phyloP scores from a whole-genome alignment of 2,888 invertebrate genomes.

The Invenusta paracnida region DNA sequence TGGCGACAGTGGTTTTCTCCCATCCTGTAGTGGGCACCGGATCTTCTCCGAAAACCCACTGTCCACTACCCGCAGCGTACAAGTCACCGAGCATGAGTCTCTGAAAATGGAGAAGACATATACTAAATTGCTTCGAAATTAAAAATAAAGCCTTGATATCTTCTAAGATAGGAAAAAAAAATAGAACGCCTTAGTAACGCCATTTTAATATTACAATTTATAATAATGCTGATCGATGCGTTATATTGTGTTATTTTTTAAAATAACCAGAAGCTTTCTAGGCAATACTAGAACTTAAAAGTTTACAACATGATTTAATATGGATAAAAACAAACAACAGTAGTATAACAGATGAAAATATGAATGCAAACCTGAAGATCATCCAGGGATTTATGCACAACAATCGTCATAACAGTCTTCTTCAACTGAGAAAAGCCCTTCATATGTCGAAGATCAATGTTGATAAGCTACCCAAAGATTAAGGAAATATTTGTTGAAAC shows the following conservation, averaged over 20 bases:
- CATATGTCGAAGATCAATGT: slow-evolving; percentile 20
- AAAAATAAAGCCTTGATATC: too few species aligned
- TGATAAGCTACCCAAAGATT: neutral
- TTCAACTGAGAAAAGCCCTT: slow-evolving; percentile 29
- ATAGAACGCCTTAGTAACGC: too few species aligned
- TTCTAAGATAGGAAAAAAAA: too few species aligned
- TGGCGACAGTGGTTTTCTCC: slow-evolving; percentile 11
- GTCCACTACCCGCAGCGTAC: slow-evolving; percentile 8
- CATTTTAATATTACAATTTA: too few species aligned
- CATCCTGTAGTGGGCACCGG: slow-evolving; percentile 37
- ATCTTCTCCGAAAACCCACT: slow-evolving; percentile 36
- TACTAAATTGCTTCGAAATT: neutral
- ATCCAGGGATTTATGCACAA: neutral
- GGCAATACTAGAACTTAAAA: too few species aligned
- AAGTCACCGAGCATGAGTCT: slow-evolving; percentile 31
- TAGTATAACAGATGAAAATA: neutral
- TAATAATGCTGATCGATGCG: too few species aligned
- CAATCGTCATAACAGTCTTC: slow-evolving; percentile 26
- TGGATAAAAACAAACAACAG: too few species aligned
- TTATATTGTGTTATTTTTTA: too few species aligned
- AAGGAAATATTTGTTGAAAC: too few species aligned
- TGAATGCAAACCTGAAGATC: neutral
- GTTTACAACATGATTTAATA: too few species aligned
- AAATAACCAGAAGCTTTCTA: too few species aligned
- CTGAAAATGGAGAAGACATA: neutral